phyloP scores from a whole-genome alignment of 2,888 invertebrate species.

The Dryomyza anilis region DNA sequence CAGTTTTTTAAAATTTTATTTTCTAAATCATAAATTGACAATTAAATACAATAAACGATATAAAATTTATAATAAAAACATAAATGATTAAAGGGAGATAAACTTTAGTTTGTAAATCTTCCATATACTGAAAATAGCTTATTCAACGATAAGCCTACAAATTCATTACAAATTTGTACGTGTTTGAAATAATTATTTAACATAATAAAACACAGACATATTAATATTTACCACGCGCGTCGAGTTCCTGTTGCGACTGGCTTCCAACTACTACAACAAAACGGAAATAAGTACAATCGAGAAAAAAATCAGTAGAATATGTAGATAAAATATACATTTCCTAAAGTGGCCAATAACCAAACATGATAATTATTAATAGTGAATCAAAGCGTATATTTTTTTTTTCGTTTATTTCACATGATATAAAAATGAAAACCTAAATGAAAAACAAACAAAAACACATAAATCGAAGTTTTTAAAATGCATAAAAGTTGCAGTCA shows the following conservation, averaged over 20 bases:
- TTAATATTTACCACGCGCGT: slow-evolving; percentile 3
- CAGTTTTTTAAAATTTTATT: too few relatives aligned
- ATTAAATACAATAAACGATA: too few relatives aligned
- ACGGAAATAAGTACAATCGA: slow-evolving; percentile 9
- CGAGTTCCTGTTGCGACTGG: slow-evolving; percentile 11
- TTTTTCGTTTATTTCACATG: background rate
- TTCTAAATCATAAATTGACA: too few relatives aligned
- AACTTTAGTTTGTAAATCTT: too few relatives aligned
- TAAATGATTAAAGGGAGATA: too few relatives aligned
- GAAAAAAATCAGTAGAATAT: background rate
- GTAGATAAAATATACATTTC: background rate
- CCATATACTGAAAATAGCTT: slow-evolving; percentile 15
- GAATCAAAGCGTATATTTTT: background rate
- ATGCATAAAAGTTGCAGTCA: slow-evolving; percentile 6
- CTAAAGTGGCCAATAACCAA: background rate
- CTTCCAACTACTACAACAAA: background rate
- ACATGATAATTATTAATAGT: background rate
- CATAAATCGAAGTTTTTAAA: slow-evolving; percentile 6
- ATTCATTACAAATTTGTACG: slow-evolving; percentile 5
- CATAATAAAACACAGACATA: slow-evolving; percentile 1
- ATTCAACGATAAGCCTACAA: background rate
- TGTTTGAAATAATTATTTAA: slow-evolving; percentile 6
- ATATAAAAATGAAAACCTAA: background rate
- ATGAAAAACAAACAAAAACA: background rate
- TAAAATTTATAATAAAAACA: too few relatives aligned